Base-by-base conservation (phyloP, 1,140 invertebrate species). In the Drosophila prosaltans region DNA sequence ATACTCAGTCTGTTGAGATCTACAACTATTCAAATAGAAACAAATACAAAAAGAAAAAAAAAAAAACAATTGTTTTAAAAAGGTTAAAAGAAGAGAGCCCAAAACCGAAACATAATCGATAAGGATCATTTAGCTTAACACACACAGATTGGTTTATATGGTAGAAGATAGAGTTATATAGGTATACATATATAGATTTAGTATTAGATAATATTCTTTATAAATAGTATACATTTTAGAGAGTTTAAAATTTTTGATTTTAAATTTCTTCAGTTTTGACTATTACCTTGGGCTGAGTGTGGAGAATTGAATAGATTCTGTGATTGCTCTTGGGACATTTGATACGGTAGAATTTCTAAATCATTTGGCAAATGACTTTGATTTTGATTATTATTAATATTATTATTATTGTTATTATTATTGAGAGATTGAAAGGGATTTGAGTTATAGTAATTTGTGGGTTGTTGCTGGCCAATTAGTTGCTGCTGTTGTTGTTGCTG, bases 1-100 rank as follows among this genome's bases (percentile, higher is more conserved):
- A 80, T 83, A 88, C 83, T 82, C 80, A 88, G 82, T 86, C 82
- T 88, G 83, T 88, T 88, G 83, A 86, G 83, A 86, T 86, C 80
- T 88, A 86, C 83, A 86, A 86, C 83, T 82, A 82, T 72, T 65
- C 39, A 26, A 51, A 43, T 67, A 54, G 32, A 30, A 30, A 16
- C 24, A 57, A 57, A 57, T 32, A 6, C 3, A 57, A 57, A 4
- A 9, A 1, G 30, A 26, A 54, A 28, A 9, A n/a, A 11, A 54
- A 5, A 54, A 30, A 11, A 54, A 30, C 30, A 40, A 40, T 54
- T 60, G 45, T 65, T 64, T 59, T 24, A 26, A 57, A 57, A 54
- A 55, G 60, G 67, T 68, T 71, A 60, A 58, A 68, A 70, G 65
- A 51, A 86, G 79, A 81, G 82, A 79, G 81, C 81, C 78, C 72